Evolutionary conservation across 1,140 invertebrate genomes (phyloP).

Genomic region (Lepidurus arcticus): DNA sequence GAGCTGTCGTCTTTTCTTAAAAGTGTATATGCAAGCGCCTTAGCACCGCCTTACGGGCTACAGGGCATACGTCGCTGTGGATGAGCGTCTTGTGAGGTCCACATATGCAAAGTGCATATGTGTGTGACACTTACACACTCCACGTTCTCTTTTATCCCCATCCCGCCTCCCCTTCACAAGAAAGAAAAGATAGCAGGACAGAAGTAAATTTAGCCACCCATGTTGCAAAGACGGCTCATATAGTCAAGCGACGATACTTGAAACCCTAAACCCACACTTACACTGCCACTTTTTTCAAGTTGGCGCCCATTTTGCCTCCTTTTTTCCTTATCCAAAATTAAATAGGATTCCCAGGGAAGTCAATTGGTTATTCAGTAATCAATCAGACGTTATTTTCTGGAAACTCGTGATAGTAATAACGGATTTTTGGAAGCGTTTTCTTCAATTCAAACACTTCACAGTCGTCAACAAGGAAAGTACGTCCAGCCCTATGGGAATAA

Average conservation of each 20-base stretch:
- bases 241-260: slow-evolving; percentile 4
- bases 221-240: not conserved
- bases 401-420: no score
- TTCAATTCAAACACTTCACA: no score
- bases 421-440: no score
- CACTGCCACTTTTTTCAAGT: slow-evolving; percentile 18
- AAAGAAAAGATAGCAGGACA: slow-evolving; percentile 12
- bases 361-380: no score
- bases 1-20: slow-evolving; percentile 10
- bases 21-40: not conserved
- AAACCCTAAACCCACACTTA: slow-evolving; percentile 14
- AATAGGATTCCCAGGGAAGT: not conserved
- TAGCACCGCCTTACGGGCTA: not conserved
- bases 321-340: not conserved
- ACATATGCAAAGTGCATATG: slow-evolving; percentile 19
- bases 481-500: no score
- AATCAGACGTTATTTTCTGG: no score
- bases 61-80: not conserved
- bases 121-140: slow-evolving; percentile 9
- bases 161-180: slow-evolving; percentile 1
- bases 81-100: slow-evolving; percentile 18
- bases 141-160: not conserved
- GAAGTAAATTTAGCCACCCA: slow-evolving; percentile 19
- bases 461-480: no score
- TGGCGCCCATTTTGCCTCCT: not conserved